Conservation (phyloP, 2,113 vertebrate species). For the Crotophaga sulcirostris region DNA sequence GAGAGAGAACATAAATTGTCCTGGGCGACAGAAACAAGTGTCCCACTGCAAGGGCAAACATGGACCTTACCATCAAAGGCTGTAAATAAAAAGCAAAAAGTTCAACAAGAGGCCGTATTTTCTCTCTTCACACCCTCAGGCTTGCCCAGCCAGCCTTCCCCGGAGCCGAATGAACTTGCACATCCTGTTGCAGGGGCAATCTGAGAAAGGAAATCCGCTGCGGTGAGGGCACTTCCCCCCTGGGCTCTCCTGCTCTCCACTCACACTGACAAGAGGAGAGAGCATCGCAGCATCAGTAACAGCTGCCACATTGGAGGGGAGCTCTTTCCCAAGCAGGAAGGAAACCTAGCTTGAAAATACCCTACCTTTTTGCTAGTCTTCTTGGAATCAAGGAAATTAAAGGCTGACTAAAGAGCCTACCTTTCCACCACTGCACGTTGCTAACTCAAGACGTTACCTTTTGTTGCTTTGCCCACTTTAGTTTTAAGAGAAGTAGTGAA, state of each 20-base stretch:
- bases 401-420: background rate
- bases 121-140: fast-evolving
- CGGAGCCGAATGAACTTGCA: background rate
- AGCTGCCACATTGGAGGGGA: fast-evolving
- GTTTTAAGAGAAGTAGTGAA: background rate
- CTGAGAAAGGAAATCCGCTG: background rate
- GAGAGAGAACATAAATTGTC: background rate
- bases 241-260: background rate
- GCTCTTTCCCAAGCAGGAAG: background rate
- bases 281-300: fast-evolving
- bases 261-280: background rate
- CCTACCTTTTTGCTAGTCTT: background rate
- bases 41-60: background rate
- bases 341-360: background rate
- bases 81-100: background rate
- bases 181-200: background rate
- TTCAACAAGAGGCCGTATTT: background rate
- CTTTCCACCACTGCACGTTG: background rate
- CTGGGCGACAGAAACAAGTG: background rate
- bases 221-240: background rate
- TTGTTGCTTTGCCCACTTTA: background rate
- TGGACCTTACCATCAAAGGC: background rate
- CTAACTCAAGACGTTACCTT: background rate
- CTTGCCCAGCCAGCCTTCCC: no score
- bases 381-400: background rate